Evolutionary conservation across 2,797 vertebrate species (phyloP).

Genomic region (Philypnodon macrostomus): DNA sequence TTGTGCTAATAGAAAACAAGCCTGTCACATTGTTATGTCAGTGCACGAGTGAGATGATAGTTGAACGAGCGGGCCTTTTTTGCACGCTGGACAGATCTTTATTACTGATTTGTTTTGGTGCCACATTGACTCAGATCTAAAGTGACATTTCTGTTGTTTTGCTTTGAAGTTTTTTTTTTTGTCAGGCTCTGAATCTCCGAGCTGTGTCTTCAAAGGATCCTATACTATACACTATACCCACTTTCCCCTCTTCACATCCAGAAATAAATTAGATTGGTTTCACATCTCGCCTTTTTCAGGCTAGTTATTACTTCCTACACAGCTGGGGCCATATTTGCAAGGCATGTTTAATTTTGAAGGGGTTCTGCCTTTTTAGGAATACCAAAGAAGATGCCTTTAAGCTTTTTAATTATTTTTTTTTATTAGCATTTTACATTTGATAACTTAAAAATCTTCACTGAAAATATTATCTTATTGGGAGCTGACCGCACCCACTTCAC

Average conservation of each 20-base stretch:
- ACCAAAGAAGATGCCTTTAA: no score
- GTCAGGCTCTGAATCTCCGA: conserved; percentile 20
- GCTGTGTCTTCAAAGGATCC: conserved; percentile 33
- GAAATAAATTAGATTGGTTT: conserved; percentile 57
- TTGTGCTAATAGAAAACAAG: conserved; percentile 2
- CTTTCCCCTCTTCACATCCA: conserved; percentile 27
- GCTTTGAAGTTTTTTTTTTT: conserved; percentile 29
- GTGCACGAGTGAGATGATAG: conserved; percentile 6
- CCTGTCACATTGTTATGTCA: neutral
- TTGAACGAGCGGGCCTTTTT: neutral
- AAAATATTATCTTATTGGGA: no score
- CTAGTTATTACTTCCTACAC: conserved; percentile 55
- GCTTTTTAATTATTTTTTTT: no score
- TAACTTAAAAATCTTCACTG: no score
- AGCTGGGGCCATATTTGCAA: conserved; percentile 39
- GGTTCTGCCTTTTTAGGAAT: no score
- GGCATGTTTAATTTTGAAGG: no score
- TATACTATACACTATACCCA: conserved; percentile 13
- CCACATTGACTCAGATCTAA: conserved; percentile 3
- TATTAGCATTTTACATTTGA: no score
- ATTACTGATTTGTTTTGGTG: conserved; percentile 17
- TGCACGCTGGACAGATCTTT: conserved; percentile 7
- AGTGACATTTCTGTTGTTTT: conserved; percentile 21
- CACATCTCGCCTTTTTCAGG: conserved; percentile 35
- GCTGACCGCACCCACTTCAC: no score